These are phyloP conservation scores for Nasua narica DNA, from an alignment of 2,797 vertebrate species.

Conservation along the genomic window DNA sequence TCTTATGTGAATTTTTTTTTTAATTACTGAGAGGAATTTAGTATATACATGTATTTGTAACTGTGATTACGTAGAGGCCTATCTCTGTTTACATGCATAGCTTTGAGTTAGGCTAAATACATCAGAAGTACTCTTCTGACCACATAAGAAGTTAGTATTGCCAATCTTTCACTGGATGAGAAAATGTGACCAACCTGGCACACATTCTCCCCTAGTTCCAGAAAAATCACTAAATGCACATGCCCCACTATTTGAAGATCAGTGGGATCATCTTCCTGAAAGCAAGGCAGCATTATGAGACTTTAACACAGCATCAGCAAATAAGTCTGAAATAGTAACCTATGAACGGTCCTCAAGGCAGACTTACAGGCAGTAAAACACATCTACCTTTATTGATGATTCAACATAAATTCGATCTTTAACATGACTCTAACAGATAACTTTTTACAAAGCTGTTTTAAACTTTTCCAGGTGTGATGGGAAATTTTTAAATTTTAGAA, in stretches of 20 bases:
- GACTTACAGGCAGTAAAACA: background rate
- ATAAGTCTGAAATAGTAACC: background rate
- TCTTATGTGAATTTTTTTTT: constrained; percentile 23
- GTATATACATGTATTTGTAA: constrained; percentile 45
- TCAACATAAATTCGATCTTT: constrained; percentile 10
- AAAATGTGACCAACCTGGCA: constrained; percentile 28
- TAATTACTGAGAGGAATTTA: constrained; percentile 38
- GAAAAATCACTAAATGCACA: constrained; percentile 3
- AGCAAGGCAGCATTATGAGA: background rate
- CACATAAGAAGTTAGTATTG: constrained; percentile 75
- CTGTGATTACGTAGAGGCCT: constrained; percentile 66
- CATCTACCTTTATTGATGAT: background rate
- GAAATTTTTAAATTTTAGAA: constrained; percentile 70
- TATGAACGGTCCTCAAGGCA: background rate
- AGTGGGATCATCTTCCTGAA: background rate
- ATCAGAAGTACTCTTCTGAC: constrained; percentile 63
- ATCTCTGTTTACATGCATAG: constrained; percentile 81
- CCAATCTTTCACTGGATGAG: constrained; percentile 73
- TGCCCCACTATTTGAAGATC: background rate
- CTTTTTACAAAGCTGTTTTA: constrained; percentile 41
- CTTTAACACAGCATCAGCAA: background rate
- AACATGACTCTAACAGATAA: background rate
- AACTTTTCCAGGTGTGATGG: constrained; percentile 37
- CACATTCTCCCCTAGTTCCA: constrained; percentile 39
- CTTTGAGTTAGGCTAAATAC: constrained; percentile 74